A percentile compares a stretch with the other conserved stretches of the same genome.
Conservation (phyloP, 1,140 invertebrate species). For the Neodiprion lecontei region DNA sequence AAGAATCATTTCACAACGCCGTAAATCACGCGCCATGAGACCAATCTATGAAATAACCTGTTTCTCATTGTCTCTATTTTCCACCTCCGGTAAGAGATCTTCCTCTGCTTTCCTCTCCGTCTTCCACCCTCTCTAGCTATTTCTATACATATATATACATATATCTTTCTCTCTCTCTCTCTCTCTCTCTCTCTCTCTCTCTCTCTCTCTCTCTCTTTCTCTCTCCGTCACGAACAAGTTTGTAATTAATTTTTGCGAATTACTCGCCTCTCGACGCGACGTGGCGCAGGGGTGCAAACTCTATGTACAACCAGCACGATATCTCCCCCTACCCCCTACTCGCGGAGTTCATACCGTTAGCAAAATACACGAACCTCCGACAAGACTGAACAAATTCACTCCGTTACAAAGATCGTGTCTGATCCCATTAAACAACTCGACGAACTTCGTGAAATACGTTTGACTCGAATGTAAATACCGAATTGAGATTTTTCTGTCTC, state of each 20-base stretch:
- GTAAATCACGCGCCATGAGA: neutral
- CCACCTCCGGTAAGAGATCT: neutral
- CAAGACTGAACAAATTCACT: slow-evolving; percentile 31
- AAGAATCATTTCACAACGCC: neutral
- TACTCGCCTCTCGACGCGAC: slow-evolving; percentile 51
- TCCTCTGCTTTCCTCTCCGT: slow-evolving; percentile 39
- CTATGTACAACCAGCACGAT: slow-evolving; percentile 35
- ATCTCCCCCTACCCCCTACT: slow-evolving; percentile 42
- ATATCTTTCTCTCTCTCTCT: neutral
- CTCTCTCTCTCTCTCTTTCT: slow-evolving; percentile 1
- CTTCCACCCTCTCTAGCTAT: slow-evolving; percentile 34
- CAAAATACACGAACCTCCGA: slow-evolving; percentile 12
- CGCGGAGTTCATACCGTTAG: slow-evolving; percentile 32
- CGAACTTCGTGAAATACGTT: neutral
- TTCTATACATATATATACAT: slow-evolving; percentile 10
- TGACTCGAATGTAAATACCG: no score
- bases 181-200: neutral
- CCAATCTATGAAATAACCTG: neutral
- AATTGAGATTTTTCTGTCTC: no score
- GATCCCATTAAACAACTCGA: slow-evolving; percentile 19
- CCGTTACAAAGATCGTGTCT: slow-evolving; percentile 18
- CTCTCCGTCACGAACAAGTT: slow-evolving; percentile 44
- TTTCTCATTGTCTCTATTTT: slow-evolving; percentile 1
- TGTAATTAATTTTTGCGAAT: slow-evolving; percentile 60
- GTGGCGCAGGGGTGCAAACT: slow-evolving; percentile 21